phyloP scores from a whole-genome alignment of 1,140 invertebrate species.

The Helicoverpa armigera region DNA sequence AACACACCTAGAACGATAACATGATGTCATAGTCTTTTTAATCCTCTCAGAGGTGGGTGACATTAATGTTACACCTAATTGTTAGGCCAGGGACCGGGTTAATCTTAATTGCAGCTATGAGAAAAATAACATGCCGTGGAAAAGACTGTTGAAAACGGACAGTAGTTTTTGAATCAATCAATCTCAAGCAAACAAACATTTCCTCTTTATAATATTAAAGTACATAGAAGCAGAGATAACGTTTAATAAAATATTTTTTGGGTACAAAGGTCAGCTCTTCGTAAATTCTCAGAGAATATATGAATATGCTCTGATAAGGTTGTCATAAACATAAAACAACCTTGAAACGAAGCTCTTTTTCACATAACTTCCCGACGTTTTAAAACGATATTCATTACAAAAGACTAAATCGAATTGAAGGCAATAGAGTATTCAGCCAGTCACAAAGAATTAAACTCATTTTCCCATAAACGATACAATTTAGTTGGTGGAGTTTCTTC shows the following conservation, averaged over 20 bases:
- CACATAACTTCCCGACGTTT: background rate
- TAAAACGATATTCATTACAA: background rate
- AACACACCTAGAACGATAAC: slow-evolving; percentile 12
- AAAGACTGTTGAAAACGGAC: too few species aligned
- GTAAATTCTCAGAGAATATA: background rate
- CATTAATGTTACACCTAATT: slow-evolving; percentile 16
- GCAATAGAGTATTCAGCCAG: background rate
- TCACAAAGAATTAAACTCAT: slow-evolving; percentile 20
- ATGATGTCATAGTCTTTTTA: slow-evolving; percentile 29
- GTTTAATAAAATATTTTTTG: too few species aligned
- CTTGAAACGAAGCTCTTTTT: background rate
- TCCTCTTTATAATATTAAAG: too few species aligned
- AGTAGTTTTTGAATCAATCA: too few species aligned
- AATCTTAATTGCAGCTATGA: slow-evolving; percentile 8
- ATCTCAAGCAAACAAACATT: too few species aligned
- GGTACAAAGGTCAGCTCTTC: background rate
- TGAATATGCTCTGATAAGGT: background rate
- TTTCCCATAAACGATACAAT: slow-evolving; percentile 37
- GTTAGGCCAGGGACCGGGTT: background rate
- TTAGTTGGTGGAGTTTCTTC: slow-evolving; percentile 1
- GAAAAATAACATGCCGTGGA: background rate
- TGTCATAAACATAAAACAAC: background rate
- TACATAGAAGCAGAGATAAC: too few species aligned
- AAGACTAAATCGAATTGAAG: background rate
- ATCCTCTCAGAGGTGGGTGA: slow-evolving; percentile 15